phyloP scores from a whole-genome alignment of 2,888 invertebrate genomes.

The Dinocampus coccinellae region DNA sequence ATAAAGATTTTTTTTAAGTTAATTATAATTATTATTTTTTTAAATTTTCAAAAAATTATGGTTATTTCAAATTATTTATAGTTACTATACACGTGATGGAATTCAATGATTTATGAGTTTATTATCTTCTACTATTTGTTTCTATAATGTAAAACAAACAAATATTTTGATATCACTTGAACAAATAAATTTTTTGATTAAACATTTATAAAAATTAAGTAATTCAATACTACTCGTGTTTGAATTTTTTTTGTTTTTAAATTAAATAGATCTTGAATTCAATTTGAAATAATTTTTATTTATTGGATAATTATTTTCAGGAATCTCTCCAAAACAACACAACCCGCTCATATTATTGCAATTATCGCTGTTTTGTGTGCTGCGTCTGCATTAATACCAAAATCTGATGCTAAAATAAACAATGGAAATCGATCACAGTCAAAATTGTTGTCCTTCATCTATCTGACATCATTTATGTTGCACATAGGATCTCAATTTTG shows the following conservation, averaged over 20 bases:
- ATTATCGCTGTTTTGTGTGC: conserved; percentile 74
- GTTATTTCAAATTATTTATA: too few species aligned
- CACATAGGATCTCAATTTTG: conserved; percentile 91
- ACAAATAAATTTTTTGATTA: neutral
- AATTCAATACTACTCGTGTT: too few species aligned
- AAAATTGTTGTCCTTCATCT: conserved; percentile 73
- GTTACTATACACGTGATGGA: too few species aligned
- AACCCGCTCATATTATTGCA: conserved; percentile 84
- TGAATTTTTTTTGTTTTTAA: too few species aligned
- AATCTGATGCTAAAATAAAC: conserved; percentile 48
- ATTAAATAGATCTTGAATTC: too few species aligned
- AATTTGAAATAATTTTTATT: neutral
- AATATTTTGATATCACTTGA: neutral
- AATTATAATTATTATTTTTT: too few species aligned
- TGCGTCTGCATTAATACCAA: conserved; percentile 59
- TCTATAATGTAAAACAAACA: neutral
- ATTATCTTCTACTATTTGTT: neutral
- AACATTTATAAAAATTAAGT: neutral
- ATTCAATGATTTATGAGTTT: too few species aligned
- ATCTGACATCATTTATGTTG: conserved; percentile 82
- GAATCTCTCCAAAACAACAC: conserved; percentile 79
- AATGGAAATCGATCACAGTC: conserved; percentile 62
- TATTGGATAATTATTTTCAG: conserved; percentile 71
- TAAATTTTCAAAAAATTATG: too few species aligned
- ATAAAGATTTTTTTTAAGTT: too few species aligned